phyloP scores from a whole-genome alignment of 2,113 vertebrate genomes.

The Lucifuga dentata region DNA sequence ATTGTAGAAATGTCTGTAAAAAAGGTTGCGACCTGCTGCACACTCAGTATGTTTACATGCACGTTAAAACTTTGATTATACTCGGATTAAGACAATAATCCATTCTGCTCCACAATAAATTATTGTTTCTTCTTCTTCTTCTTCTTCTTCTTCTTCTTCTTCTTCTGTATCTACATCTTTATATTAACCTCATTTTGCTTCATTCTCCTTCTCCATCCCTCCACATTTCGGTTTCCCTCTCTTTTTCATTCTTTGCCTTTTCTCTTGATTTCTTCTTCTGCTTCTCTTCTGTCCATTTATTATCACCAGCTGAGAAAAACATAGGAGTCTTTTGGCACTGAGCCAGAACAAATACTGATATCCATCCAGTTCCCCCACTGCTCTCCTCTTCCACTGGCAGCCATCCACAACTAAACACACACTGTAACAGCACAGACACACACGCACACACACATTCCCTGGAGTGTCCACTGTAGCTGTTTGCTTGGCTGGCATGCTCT shows the following conservation, averaged over 20 bases:
- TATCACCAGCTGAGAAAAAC: conserved; percentile 70
- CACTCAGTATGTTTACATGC: too few species aligned
- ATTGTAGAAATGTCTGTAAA: background rate
- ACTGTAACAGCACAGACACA: conserved; percentile 57
- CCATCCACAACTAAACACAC: conserved; percentile 75
- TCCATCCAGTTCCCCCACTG: conserved; percentile 48
- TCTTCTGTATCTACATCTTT: background rate
- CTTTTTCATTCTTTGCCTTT: background rate
- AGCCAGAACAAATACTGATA: conserved; percentile 77
- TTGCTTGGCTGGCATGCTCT: conserved; percentile 62
- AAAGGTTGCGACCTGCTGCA: background rate
- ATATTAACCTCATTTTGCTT: background rate
- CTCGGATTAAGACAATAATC: too few species aligned
- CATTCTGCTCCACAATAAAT: too few species aligned
- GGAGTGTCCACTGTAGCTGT: conserved; percentile 66
- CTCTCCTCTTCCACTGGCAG: conserved; percentile 68
- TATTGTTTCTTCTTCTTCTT: too few species aligned
- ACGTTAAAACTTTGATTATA: too few species aligned
- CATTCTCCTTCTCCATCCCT: background rate
- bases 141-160: background rate
- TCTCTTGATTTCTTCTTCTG: background rate
- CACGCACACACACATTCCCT: conserved; percentile 48
- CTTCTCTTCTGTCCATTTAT: conserved; percentile 54
- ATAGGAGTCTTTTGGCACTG: conserved; percentile 56
- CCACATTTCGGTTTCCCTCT: background rate